phyloP scores from a whole-genome alignment of 2,888 invertebrate genomes.

The Euplexia lucipara region DNA sequence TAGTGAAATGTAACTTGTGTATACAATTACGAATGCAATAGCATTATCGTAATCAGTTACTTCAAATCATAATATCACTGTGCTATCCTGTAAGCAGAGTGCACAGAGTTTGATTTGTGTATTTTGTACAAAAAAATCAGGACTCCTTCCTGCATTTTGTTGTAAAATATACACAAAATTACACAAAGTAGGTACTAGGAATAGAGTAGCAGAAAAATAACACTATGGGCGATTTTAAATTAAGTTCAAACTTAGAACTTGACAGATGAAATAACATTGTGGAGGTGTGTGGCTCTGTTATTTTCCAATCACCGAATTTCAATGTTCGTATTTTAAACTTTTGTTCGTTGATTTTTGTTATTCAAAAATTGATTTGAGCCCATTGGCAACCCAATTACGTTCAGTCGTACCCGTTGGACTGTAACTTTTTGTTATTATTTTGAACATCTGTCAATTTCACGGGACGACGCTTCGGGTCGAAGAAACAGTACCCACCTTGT shows the following conservation, averaged over 20 bases:
- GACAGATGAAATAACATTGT: conserved; percentile 23
- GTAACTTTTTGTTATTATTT: conserved; percentile 82
- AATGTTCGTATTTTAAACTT: conserved; percentile 40
- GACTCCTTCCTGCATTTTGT: no score
- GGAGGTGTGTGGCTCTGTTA: conserved; percentile 23
- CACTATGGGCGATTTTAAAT: background rate
- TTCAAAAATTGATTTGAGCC: conserved; percentile 71
- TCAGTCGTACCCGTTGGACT: conserved; percentile 70
- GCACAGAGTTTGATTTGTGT: background rate
- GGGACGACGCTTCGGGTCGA: conserved; percentile 77
- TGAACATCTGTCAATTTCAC: conserved; percentile 83
- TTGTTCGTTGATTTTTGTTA: conserved; percentile 62
- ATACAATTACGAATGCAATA: background rate
- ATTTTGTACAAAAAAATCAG: background rate
- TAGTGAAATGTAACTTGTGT: background rate
- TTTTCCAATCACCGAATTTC: conserved; percentile 45
- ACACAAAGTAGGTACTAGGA: no score
- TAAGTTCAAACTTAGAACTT: background rate
- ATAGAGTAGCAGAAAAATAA: no score
- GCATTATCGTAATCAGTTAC: accelerated
- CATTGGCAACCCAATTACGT: conserved; percentile 72
- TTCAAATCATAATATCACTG: no score
- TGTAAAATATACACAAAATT: no score
- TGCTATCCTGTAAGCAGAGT: conserved; percentile 81
- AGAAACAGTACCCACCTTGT: conserved; percentile 74